A percentile compares a stretch with the other conserved stretches of the same genome.
These are phyloP conservation scores for Eulemur albifrons DNA, from an alignment of 2,797 vertebrate species.

Conservation along the genomic window DNA sequence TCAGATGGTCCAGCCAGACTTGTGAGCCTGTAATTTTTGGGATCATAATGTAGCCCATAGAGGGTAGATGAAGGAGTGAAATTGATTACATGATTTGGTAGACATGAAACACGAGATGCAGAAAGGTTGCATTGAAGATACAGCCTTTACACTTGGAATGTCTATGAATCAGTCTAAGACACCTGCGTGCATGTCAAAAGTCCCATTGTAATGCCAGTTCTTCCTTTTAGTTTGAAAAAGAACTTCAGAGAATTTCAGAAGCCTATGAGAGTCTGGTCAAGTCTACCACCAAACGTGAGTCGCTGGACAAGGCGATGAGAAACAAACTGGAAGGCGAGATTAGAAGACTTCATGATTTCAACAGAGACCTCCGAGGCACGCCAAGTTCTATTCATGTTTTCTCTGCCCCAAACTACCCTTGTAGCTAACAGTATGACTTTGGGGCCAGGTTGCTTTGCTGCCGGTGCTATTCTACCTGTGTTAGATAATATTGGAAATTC, in stretches of 20 bases:
- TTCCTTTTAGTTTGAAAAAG: constrained; percentile 89
- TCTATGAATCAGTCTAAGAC: neutral
- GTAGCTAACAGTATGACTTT: neutral
- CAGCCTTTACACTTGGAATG: neutral
- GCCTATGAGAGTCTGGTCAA: constrained; percentile 90
- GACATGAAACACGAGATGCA: neutral
- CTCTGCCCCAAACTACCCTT: accelerated
- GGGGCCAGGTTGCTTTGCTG: neutral
- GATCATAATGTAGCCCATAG: neutral
- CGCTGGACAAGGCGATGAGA: constrained; percentile 90
- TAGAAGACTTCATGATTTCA: constrained; percentile 91
- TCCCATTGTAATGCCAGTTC: constrained; percentile 26
- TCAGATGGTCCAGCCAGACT: neutral
- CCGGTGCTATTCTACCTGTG: neutral
- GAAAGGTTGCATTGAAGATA: neutral
- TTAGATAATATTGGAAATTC: constrained; percentile 10
- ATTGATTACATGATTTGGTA: neutral
- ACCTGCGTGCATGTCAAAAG: neutral
- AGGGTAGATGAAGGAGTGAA: neutral
- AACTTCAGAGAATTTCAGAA: constrained; percentile 90
- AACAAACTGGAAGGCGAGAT: constrained; percentile 92
- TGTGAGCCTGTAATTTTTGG: neutral
- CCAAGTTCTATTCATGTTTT: neutral
- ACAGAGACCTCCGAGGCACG: constrained; percentile 90
- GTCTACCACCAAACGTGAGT: constrained; percentile 89